Percentiles rank a stretch among this genome's conserved stretches.
Evolutionary conservation across 2,888 invertebrate species (phyloP).

Genomic region (Dicycla oo): DNA sequence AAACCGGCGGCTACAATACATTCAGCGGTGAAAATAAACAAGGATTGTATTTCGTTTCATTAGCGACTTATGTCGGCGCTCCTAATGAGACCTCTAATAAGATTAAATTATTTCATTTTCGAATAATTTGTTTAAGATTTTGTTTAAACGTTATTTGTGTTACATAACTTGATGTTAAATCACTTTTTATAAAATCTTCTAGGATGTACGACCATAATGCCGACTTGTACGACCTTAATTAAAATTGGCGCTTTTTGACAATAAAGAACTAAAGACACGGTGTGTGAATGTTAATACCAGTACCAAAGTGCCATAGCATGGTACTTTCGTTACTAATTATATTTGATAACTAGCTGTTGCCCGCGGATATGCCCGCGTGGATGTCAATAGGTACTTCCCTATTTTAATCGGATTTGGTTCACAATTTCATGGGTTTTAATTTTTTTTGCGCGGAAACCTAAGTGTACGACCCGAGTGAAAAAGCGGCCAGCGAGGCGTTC

Average conservation of each 20-base stretch:
- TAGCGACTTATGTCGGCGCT: constrained; percentile 73
- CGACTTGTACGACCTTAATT: background rate
- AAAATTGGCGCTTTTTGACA: background rate
- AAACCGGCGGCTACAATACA: constrained; percentile 69
- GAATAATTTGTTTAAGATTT: constrained; percentile 31
- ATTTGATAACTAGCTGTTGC: no score
- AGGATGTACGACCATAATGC: background rate
- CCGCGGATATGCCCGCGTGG: no score
- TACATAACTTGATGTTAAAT: background rate
- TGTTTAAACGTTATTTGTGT: constrained; percentile 2
- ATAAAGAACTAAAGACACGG: background rate
- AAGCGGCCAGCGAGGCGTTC: no score
- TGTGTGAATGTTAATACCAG: background rate
- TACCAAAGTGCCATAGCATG: background rate
- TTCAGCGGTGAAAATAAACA: constrained; percentile 72
- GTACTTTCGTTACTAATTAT: no score
- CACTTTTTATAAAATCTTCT: background rate
- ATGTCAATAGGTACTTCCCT: no score
- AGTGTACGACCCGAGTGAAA: no score
- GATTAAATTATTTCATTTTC: constrained; percentile 73
- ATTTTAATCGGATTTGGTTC: no score
- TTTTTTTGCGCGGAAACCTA: no score
- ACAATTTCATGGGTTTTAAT: no score
- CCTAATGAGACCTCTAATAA: constrained; percentile 74
- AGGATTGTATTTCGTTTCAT: constrained; percentile 77